Percentiles rank a stretch among this genome's conserved stretches.
Evolutionary conservation across 2,888 invertebrate species (phyloP).

Genomic region (Cancer borealis): DNA sequence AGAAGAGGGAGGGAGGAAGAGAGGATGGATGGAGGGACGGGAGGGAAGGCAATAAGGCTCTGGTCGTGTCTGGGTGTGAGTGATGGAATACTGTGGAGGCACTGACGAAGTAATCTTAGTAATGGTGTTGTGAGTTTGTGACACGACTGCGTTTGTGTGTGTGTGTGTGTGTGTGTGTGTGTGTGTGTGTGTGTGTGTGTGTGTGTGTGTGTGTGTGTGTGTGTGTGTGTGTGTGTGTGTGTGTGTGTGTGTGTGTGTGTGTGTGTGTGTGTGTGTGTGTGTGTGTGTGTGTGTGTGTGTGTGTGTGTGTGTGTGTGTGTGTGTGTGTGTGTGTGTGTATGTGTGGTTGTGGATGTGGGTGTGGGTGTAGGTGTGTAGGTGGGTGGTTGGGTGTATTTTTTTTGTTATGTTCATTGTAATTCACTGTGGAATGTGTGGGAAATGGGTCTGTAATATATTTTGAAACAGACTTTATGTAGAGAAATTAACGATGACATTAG

Average conservation of each 20-base stretch:
- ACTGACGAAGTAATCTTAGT: constrained; percentile 30
- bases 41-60: constrained; percentile 40
- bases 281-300: constrained; percentile 8
- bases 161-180: constrained; percentile 14
- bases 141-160: not conserved
- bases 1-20: not conserved
- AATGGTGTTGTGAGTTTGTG: constrained; percentile 35
- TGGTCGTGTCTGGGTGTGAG: constrained; percentile 28
- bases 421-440: not conserved
- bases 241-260: no score
- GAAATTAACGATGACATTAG: not conserved
- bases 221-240: no score
- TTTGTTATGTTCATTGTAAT: not conserved
- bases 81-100: constrained; percentile 35
- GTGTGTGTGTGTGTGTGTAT: constrained; percentile 9
- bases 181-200: not conserved
- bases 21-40: not conserved
- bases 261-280: not conserved
- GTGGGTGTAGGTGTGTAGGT: not conserved
- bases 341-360: not conserved
- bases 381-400: not conserved
- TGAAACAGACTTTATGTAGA: not conserved
- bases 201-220: not conserved
- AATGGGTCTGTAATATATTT: not conserved
- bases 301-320: constrained; percentile 8